Percentiles rank a stretch among this genome's conserved stretches.
These are phyloP conservation scores for Loxodonta africana DNA, from an alignment of 2,113 vertebrate genomes.

Conservation along the genomic window DNA sequence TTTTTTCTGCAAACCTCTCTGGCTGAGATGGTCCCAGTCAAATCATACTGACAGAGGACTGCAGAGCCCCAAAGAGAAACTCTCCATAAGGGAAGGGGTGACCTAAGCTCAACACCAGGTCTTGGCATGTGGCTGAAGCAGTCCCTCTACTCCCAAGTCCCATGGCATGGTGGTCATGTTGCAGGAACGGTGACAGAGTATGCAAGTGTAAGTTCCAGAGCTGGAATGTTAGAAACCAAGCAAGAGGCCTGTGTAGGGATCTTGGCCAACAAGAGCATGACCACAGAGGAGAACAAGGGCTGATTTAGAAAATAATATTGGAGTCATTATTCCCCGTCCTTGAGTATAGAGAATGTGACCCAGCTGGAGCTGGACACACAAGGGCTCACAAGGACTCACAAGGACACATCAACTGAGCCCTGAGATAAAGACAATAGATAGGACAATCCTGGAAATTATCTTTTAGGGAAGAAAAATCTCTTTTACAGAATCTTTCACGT, in stretches of 20 bases:
- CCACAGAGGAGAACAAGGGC: background rate
- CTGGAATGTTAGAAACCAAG: background rate
- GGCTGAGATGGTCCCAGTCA: background rate
- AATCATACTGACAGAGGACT: background rate
- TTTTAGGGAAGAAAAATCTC: no score
- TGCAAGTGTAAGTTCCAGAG: background rate
- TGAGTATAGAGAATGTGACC: no score
- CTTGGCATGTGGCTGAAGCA: background rate
- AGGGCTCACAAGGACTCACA: no score
- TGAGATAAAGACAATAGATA: no score
- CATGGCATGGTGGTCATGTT: accelerated
- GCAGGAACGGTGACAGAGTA: background rate
- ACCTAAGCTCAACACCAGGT: background rate
- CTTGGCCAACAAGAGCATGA: background rate
- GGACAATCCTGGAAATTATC: no score
- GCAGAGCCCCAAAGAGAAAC: background rate
- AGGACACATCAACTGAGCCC: no score
- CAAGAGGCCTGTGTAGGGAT: background rate
- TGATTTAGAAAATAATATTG: no score
- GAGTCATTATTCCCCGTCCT: no score
- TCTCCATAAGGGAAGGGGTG: background rate
- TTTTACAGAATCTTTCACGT: no score
- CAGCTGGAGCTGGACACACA: no score
- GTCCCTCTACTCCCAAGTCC: background rate
- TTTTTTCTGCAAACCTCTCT: background rate